Conservation (phyloP, 2,113 vertebrate species). For the Polypterus bichir region DNA sequence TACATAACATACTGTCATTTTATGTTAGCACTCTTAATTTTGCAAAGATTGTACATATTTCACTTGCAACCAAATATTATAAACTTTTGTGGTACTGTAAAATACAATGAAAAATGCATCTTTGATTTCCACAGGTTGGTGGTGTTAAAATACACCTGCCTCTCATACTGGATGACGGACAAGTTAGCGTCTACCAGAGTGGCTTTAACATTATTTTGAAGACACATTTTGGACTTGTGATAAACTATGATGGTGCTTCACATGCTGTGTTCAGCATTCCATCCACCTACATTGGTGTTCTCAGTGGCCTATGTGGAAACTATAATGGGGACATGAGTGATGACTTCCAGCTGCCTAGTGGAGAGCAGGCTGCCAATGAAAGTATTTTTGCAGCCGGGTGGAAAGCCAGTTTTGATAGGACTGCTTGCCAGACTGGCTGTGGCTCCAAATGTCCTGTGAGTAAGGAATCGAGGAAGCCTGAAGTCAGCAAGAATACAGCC, state of each 20-base stretch:
- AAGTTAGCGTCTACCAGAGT: background rate
- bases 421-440: conserved; percentile 4
- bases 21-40: no score
- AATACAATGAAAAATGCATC: background rate
- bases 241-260: conserved; percentile 12
- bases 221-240: conserved; percentile 12
- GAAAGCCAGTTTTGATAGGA: background rate
- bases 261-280: conserved; percentile 4
- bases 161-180: background rate
- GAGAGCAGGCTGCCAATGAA: background rate
- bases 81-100: no score
- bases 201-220: background rate
- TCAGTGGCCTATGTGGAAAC: conserved; percentile 21
- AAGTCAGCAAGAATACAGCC: conserved; percentile 23
- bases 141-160: background rate
- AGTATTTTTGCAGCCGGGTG: background rate
- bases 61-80: no score
- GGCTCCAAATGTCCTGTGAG: background rate
- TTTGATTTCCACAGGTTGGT: conserved; percentile 16
- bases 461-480: background rate
- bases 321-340: conserved; percentile 9
- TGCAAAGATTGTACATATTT: no score
- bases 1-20: no score
- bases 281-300: background rate
- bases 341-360: background rate